Evolutionary conservation across 2,113 vertebrate species (phyloP), one percentile per base, ranked within the genome.

Genomic region (Chaetorhynchus papuensis): DNA sequence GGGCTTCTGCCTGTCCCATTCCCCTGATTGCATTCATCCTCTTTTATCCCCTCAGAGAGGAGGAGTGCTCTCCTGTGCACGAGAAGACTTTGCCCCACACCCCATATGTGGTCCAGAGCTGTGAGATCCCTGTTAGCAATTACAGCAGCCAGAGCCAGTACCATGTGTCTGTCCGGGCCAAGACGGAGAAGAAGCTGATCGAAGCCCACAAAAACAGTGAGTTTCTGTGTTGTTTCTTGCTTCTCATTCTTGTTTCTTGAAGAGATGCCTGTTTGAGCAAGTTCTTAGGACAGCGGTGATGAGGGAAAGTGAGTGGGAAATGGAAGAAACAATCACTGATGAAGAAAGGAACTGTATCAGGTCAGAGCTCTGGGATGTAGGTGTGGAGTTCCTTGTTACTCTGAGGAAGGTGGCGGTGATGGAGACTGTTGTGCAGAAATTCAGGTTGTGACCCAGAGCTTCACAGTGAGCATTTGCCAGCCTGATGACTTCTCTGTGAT

Each of bases 21-120:
- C 8, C 13, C 2, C 33, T 41, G 33, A 45, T n/a, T 33, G 27
- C 28, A 20, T 6, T 15, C 47, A 47, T 16, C 23, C 11, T 83
- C 30, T 78, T 90, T 39, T 50, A 72, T 42, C 41, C 64, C 31
- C 21, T 41, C 78, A 98, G 97, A 45, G 96, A 97, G 81, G 41
- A 94, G 18, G 84, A 95, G 64, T 98, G 97, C 42, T 83, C 66
- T 68, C 95, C 93, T 39, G 74, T 95, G 47, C 66, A 71, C 0
- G 89, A 94, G 81, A n/a, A 70, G 64, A 9, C 31, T 70, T 78
- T 93, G 41, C 15, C 65, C 22, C 41, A 72, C 1, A 3, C 23
- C 9, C 35, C 50, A 0, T 96, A 97, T 4, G 87, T 97, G 28
- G 21, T 95, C 10, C 97, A 97, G 83, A 97, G 94, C 84, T 98